Evolutionary conservation across 2,797 vertebrate species (phyloP).

Genomic region (Pampus argenteus): DNA sequence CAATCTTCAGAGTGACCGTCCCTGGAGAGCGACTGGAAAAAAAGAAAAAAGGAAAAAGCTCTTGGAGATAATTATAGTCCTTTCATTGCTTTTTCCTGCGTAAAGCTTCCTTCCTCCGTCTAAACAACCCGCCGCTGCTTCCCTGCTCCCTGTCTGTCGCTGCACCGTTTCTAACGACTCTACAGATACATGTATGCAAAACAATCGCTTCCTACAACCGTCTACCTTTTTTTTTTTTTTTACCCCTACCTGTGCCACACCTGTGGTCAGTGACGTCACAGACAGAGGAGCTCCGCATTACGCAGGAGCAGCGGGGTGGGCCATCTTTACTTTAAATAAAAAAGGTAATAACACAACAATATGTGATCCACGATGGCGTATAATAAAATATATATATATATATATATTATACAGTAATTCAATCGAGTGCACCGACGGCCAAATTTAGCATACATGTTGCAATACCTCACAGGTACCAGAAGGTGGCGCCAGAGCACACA

Average conservation of each 20-base stretch:
- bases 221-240: too few species aligned
- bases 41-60: neutral
- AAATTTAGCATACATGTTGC: too few species aligned
- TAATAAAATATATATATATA: neutral
- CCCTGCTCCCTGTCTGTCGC: neutral
- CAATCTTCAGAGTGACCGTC: slow-evolving; percentile 19
- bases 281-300: too few species aligned
- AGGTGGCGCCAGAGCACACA: neutral
- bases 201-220: too few species aligned
- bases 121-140: slow-evolving; percentile 44
- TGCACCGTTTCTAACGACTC: fast-evolving
- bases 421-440: neutral
- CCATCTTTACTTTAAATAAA: too few species aligned
- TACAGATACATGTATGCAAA: too few species aligned
- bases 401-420: neutral
- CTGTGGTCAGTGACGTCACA: slow-evolving; percentile 70
- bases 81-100: slow-evolving; percentile 62
- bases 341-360: neutral
- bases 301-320: too few species aligned
- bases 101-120: slow-evolving; percentile 67
- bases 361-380: neutral
- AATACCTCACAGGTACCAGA: neutral
- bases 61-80: slow-evolving; percentile 73
- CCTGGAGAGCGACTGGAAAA: neutral
- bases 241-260: slow-evolving; percentile 70